phyloP scores from a whole-genome alignment of 1,140 invertebrate genomes.

The Homarus americanus region DNA sequence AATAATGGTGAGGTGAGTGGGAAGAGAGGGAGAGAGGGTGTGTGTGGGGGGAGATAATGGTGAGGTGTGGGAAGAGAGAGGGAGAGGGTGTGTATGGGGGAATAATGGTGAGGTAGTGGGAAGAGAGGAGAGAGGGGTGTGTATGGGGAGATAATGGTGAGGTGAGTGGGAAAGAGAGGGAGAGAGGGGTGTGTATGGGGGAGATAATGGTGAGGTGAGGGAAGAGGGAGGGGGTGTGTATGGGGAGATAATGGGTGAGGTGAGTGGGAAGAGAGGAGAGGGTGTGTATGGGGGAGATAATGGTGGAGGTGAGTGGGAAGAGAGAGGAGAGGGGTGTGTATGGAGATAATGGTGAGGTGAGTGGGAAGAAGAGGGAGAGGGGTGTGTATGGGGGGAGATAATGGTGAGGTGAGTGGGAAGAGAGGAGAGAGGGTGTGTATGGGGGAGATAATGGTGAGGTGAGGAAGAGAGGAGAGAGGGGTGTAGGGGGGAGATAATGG shows the following conservation, averaged over 20 bases:
- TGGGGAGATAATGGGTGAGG: background rate
- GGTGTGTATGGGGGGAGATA: background rate
- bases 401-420: too few relatives aligned
- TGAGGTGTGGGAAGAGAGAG: too few relatives aligned
- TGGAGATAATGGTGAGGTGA: background rate
- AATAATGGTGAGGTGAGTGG: too few relatives aligned
- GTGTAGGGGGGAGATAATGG: background rate
- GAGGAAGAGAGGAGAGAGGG: slow-evolving; percentile 7
- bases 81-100: too few relatives aligned
- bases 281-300: background rate
- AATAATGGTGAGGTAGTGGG: too few relatives aligned
- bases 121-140: too few relatives aligned
- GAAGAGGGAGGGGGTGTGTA: background rate
- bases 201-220: too few relatives aligned
- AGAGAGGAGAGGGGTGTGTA: background rate
- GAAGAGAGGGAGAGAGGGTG: too few relatives aligned
- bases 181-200: too few relatives aligned
- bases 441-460: background rate
- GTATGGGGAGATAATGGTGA: too few relatives aligned
- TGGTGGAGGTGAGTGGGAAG: background rate
- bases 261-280: background rate
- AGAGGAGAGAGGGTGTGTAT: background rate
- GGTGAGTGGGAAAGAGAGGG: too few relatives aligned
- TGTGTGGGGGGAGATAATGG: too few relatives aligned
- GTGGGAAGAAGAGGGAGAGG: background rate